Evolutionary conservation across 1,140 invertebrate genomes (phyloP), one percentile per base, ranked within the genome.

Genomic region (Leucophenga varia): DNA sequence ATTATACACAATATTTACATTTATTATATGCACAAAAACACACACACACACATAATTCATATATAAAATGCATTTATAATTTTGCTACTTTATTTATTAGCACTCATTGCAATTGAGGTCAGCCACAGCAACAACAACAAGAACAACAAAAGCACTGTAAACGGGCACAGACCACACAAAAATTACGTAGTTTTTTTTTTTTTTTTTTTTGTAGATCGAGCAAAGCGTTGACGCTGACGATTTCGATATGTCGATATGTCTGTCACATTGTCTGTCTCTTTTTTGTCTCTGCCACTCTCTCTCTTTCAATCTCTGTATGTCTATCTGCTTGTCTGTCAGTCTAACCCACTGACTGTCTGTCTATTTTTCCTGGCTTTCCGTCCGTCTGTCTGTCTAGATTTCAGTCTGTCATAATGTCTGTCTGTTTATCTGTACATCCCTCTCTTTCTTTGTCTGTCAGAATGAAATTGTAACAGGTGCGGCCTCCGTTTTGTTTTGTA

Each of bases 21-120:
- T 9, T 43, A 16, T 35, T 45, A 31, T 41, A 43, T 21, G n/a
- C n/a, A n/a, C n/a, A n/a, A n/a, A n/a, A n/a, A n/a, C n/a, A n/a
- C n/a, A n/a, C n/a, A n/a, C n/a, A n/a, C n/a, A n/a, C n/a, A n/a
- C n/a, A n/a, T 20, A 31, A 25, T 30, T 14, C 17, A 19, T 44
- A 40, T 41, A 32, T 30, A 49, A 37, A 25, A 38, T 47, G 32
- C 40, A 43, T 49, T 47, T 53, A 32, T 43, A 48, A 54, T 54
- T n/a, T n/a, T n/a, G n/a, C n/a, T n/a, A 49, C 21, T 9, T 36
- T 25, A 25, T 25, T 31, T 35, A 13, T 22, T 43, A 13, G 32
- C 42, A 39, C 37, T 45, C 34, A 51, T 59, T 55, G 54, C 50
- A 64, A 64, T 53, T 61, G 57, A 58, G 61, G 61, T 65, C 61